Evolutionary conservation across 1,140 invertebrate species (phyloP).

Genomic region (Drosophila suzukii): DNA sequence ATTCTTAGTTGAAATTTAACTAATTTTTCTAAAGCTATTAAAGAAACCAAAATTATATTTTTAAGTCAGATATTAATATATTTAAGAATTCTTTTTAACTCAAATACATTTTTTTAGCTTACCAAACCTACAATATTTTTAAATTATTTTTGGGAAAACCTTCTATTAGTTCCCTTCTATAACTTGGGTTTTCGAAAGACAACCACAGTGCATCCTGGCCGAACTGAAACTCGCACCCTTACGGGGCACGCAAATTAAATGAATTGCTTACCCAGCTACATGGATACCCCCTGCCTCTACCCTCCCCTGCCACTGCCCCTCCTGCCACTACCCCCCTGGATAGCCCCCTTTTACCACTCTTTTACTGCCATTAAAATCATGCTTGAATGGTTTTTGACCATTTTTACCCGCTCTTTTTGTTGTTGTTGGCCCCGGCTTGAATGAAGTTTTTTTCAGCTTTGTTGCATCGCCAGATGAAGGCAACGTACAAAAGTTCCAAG

Average conservation of each 20-base stretch:
- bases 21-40: too few species aligned
- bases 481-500: constrained; percentile 51
- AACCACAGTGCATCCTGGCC: constrained; percentile 32
- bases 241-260: constrained; percentile 79
- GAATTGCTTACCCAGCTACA: constrained; percentile 70
- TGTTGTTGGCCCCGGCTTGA: constrained; percentile 32
- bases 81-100: too few species aligned
- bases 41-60: too few species aligned
- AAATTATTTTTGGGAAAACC: too few species aligned
- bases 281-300: constrained; percentile 4
- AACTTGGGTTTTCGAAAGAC: not conserved
- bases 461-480: constrained; percentile 44
- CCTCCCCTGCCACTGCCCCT: not conserved
- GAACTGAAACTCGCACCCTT: constrained; percentile 27
- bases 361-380: constrained; percentile 70
- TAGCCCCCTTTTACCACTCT: not conserved
- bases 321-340: not conserved
- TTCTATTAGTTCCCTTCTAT: too few species aligned
- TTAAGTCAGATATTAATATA: too few species aligned
- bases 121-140: too few species aligned
- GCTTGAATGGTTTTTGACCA: constrained; percentile 81
- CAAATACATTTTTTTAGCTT: too few species aligned
- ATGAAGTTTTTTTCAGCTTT: constrained; percentile 65
- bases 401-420: constrained; percentile 60
- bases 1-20: too few species aligned